These are phyloP conservation scores for Horisme vitalbata DNA, from an alignment of 2,888 invertebrate genomes.

Conservation along the genomic window DNA sequence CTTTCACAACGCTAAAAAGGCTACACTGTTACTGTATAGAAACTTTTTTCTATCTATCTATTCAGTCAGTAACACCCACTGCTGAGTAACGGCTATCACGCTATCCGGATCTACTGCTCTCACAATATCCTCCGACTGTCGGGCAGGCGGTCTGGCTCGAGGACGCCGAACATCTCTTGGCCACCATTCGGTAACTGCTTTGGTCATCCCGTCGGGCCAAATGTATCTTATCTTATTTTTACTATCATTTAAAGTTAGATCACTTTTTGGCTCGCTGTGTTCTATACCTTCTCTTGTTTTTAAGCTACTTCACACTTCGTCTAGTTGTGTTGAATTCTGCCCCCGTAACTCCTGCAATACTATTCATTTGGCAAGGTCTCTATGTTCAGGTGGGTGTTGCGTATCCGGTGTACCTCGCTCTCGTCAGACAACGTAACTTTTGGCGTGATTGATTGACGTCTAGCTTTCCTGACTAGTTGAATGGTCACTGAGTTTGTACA, in stretches of 20 bases:
- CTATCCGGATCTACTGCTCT: too few relatives aligned
- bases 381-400: conserved; percentile 30
- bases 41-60: too few relatives aligned
- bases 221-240: neutral
- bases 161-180: too few relatives aligned
- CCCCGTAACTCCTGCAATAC: conserved; percentile 16
- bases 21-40: too few relatives aligned
- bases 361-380: conserved; percentile 49
- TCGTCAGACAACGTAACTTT: conserved; percentile 28
- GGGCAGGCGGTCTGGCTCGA: too few relatives aligned
- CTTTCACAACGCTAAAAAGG: too few relatives aligned
- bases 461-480: conserved; percentile 15
- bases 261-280: neutral
- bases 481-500: neutral
- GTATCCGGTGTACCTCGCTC: conserved; percentile 43
- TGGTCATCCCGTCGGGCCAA: neutral
- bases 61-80: too few relatives aligned
- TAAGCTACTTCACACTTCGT: neutral
- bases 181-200: too few relatives aligned
- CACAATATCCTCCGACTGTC: too few relatives aligned
- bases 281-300: neutral
- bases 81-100: too few relatives aligned
- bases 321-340: neutral
- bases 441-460: conserved; percentile 36
- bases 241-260: neutral